phyloP scores from a whole-genome alignment of 2,113 vertebrate genomes.

The Neodon shergylaensis region DNA sequence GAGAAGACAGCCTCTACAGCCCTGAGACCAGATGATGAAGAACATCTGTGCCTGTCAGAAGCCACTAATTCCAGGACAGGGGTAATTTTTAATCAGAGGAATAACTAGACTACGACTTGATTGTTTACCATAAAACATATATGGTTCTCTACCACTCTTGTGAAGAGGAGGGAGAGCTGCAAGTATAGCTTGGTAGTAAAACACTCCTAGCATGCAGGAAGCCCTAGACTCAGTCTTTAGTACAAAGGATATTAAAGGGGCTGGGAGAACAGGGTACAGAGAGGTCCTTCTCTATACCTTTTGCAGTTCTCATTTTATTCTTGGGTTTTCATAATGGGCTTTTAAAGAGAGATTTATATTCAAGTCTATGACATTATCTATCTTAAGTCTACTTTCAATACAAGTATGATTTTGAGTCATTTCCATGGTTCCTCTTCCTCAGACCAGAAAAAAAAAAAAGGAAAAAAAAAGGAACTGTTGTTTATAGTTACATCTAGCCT shows the following conservation, averaged over 20 bases:
- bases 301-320: conserved; percentile 49
- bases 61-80: not conserved
- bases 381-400: conserved; percentile 57
- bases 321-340: conserved; percentile 31
- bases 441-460: conserved; percentile 52
- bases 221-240: not conserved
- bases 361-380: conserved; percentile 23
- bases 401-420: conserved; percentile 35
- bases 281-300: not conserved
- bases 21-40: not conserved
- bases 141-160: not conserved
- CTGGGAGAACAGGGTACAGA: not conserved
- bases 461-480: not conserved
- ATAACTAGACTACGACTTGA: not conserved
- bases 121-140: not conserved
- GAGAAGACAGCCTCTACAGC: not conserved
- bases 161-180: not conserved
- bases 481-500: not conserved
- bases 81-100: not conserved
- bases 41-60: not conserved
- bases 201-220: not conserved
- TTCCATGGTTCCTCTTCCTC: not conserved
- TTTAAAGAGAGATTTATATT: conserved; percentile 36
- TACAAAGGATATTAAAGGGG: too few species aligned
- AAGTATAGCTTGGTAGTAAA: not conserved